Evolutionary conservation across 2,113 vertebrate genomes (phyloP), one percentile per base, ranked within the genome.

Genomic region (Cyanoderma ruficeps): DNA sequence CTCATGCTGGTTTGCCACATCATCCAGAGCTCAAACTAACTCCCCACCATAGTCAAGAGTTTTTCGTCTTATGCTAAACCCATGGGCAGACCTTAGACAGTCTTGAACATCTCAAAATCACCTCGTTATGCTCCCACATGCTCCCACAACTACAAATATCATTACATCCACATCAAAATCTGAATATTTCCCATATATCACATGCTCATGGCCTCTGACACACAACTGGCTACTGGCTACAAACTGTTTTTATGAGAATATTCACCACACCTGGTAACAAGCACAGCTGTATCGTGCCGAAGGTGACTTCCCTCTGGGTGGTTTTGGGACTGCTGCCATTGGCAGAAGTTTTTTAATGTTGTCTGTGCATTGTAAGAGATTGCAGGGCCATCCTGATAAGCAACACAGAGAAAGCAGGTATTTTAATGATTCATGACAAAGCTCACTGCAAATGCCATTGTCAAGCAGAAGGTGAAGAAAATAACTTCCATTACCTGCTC

Each of bases 291-390:
- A 87, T 99, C 99, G 1, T 99, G 99, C 57, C 98, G 98, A 75
- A 98, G 98, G 81, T 99, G 99, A 89, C 98, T 99, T 94, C 99
- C 99, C 81, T 99, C 98, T 3, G 98, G 97, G 74, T 98, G 95
- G 83, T 99, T 99, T 97, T 99, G 98, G 13, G 97, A 98, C 93
- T 99, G 99, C 96, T 99, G 99, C 99, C 99, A 99, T 68, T 99
- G 98, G 96, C 99, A 99, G 81, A 99, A 99, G 96, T 99, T 99
- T 98, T 99, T 99, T 98, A 99, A 97, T 81, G 99, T 99, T 96
- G 98, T 98, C 97, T 99, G 99, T 95, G 99, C 99, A 92, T 99
- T 99, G 84, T 98, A 99, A 76, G 98, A 99, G 97, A 99, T 99
- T 78, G 97, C 96, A 70, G 99, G 99, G 92, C 99, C 99, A 46